Evolutionary conservation across 2,888 invertebrate species (phyloP).

Genomic region (Lapara coniferarum): DNA sequence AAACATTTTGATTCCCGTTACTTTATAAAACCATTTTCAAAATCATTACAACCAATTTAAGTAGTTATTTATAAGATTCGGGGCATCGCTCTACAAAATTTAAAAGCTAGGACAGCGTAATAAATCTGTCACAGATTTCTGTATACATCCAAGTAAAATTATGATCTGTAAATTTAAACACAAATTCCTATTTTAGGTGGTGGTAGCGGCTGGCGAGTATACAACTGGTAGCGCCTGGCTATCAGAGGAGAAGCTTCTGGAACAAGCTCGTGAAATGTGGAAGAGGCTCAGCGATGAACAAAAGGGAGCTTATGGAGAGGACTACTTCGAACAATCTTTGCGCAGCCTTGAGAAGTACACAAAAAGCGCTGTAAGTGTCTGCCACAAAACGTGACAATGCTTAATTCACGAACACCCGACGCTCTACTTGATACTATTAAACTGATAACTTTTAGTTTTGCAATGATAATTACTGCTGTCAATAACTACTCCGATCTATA

Average conservation of each 20-base stretch:
- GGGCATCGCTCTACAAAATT: background rate
- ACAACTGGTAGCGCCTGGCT: slow-evolving; percentile 92
- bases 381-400: slow-evolving; percentile 46
- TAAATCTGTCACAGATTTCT: background rate
- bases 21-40: background rate
- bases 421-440: background rate
- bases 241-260: slow-evolving; percentile 86
- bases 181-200: slow-evolving; percentile 73
- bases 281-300: slow-evolving; percentile 90
- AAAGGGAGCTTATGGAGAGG: slow-evolving; percentile 90
- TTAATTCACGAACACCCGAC: slow-evolving; percentile 36
- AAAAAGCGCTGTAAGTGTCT: slow-evolving; percentile 84
- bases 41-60: background rate
- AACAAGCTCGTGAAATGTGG: slow-evolving; percentile 93
- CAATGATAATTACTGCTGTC: background rate
- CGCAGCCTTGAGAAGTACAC: slow-evolving; percentile 91
- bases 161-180: background rate
- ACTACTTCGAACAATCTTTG: slow-evolving; percentile 92
- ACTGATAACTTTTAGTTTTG: background rate
- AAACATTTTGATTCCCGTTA: background rate
- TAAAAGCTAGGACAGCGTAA: slow-evolving; percentile 2
- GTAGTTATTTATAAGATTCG: slow-evolving; percentile 4
- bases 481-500: background rate
- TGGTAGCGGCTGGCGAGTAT: slow-evolving; percentile 93
- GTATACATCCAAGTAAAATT: too few species aligned